Percentiles rank a stretch among this genome's conserved stretches.
phyloP scores from a whole-genome alignment of 30 jellyfish, hydroid and myxozoan species.

The Hydra vulgaris region DNA sequence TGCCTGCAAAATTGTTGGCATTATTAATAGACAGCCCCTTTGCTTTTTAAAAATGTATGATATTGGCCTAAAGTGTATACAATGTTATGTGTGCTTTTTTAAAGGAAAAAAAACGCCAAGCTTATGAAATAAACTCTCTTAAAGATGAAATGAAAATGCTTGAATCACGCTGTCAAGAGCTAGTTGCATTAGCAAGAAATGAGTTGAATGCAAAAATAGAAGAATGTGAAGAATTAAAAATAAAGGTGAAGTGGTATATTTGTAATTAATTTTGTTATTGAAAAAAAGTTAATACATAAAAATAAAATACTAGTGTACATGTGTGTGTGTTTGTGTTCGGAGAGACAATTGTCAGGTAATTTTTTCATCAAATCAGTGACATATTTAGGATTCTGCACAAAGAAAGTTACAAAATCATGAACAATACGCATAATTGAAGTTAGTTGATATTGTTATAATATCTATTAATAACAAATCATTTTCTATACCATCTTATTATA shows the following conservation, averaged over 20 bases:
- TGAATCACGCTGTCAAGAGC: slow-evolving; percentile 60
- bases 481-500: too few species aligned
- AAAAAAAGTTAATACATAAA: neutral
- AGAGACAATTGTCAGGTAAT: too few species aligned
- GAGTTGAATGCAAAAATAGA: slow-evolving; percentile 69
- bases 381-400: too few species aligned
- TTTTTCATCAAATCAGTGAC: too few species aligned
- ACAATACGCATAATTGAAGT: too few species aligned
- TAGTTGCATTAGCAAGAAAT: slow-evolving; percentile 50
- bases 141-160: slow-evolving; percentile 46
- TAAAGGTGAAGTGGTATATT: slow-evolving; percentile 46
- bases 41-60: neutral
- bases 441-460: too few species aligned
- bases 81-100: neutral
- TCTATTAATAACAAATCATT: too few species aligned
- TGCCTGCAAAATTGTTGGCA: too few species aligned
- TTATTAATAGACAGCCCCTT: too few species aligned
- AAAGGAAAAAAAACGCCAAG: slow-evolving; percentile 48
- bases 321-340: too few species aligned
- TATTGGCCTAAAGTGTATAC: neutral
- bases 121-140: slow-evolving; percentile 42
- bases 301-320: too few species aligned
- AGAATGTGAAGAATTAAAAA: slow-evolving; percentile 91
- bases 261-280: neutral
- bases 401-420: too few species aligned